Evolutionary conservation across 2,797 vertebrate species (phyloP).

Genomic region (Petrocephalus schoutedeni): DNA sequence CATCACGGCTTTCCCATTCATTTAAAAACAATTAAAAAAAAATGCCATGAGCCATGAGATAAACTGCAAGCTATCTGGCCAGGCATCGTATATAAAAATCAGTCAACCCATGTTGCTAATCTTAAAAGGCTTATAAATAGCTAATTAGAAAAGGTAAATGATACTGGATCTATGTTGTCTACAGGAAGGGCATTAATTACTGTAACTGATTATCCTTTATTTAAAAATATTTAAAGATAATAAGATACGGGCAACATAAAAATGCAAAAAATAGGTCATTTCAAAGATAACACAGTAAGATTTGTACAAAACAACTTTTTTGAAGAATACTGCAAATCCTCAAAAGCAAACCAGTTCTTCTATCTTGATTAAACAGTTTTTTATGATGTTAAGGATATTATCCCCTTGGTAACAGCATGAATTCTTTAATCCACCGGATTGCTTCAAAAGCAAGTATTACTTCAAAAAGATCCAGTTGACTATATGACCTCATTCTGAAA

Average conservation of each 20-base stretch:
- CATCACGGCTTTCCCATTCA: background rate
- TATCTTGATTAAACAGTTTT: background rate
- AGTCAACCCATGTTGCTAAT: constrained; percentile 53
- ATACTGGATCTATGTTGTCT: constrained; percentile 44
- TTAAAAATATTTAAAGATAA: background rate
- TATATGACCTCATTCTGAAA: background rate
- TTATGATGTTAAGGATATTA: background rate
- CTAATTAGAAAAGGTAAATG: constrained; percentile 53
- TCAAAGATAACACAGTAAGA: background rate
- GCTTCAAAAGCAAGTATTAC: background rate
- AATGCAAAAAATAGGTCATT: background rate
- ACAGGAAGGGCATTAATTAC: constrained; percentile 56
- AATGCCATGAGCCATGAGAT: constrained; percentile 29
- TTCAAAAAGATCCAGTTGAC: background rate
- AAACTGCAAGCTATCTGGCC: constrained; percentile 39
- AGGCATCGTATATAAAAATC: constrained; percentile 49
- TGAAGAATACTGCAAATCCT: background rate
- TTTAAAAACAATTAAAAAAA: constrained; percentile 21
- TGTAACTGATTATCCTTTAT: constrained; percentile 44
- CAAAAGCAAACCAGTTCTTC: background rate
- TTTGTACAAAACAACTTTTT: constrained; percentile 6
- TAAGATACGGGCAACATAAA: background rate
- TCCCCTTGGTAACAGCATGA: background rate
- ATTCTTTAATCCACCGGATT: background rate
- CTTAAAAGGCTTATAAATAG: constrained; percentile 61